Conservation (phyloP, 1,140 invertebrate genomes). For the Leguminivora glycinivorella region DNA sequence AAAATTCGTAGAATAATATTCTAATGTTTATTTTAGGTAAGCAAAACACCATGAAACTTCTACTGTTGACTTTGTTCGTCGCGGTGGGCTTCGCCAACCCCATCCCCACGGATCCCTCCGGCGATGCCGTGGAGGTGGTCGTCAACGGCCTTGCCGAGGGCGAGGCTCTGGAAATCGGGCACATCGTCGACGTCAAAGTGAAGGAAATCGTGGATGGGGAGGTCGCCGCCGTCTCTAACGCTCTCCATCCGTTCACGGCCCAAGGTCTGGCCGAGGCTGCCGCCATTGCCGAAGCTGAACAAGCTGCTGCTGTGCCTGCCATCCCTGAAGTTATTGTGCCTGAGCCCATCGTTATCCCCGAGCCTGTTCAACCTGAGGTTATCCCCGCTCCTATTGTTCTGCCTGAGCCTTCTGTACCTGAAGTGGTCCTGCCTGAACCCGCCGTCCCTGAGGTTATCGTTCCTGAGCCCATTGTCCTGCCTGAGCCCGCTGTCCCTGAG, state of each 20-base stretch:
- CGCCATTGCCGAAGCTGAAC: conserved; percentile 35
- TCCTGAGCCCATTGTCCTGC: conserved; percentile 30
- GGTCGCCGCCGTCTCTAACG: conserved; percentile 37
- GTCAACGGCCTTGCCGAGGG: conserved; percentile 55
- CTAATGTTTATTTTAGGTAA: conserved; percentile 34
- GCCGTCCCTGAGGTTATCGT: conserved; percentile 1
- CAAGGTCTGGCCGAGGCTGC: conserved; percentile 49
- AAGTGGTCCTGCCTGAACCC: conserved; percentile 24
- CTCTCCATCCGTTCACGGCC: conserved; percentile 49
- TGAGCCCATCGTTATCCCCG: conserved; percentile 29
- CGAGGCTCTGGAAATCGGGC: conserved; percentile 45
- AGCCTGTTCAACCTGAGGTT: conserved; percentile 2
- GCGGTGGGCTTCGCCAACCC: conserved; percentile 45
- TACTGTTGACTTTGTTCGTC: conserved; percentile 53
- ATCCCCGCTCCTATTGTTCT: conserved; percentile 26
- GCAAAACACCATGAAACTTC: conserved; percentile 50
- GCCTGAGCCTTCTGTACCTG: conserved; percentile 25
- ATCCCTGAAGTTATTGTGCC: conserved; percentile 25
- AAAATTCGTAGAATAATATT: no score
- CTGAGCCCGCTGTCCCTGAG: conserved; percentile 32
- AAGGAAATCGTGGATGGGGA: conserved; percentile 46
- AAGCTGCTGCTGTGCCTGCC: conserved; percentile 17
- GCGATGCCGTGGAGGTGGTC: conserved; percentile 46
- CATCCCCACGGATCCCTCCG: conserved; percentile 35
- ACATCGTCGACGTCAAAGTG: conserved; percentile 47